Conservation (phyloP, 2,888 invertebrate genomes). For the Lithophane semibrunnea region DNA sequence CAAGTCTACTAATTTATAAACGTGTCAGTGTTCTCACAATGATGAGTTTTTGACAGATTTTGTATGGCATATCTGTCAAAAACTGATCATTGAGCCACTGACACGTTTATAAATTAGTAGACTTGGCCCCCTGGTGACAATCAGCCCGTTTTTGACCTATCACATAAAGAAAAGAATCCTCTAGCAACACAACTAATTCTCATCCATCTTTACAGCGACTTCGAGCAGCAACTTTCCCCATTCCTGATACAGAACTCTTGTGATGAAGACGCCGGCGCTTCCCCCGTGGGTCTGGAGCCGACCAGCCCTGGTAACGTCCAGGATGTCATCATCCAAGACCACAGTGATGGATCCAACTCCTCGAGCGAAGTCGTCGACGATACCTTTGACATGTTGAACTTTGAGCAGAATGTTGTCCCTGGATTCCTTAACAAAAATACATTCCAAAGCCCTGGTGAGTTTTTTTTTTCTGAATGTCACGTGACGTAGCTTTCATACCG, state of each 20-base stretch:
- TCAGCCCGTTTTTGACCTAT: background rate
- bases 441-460: conserved; percentile 83
- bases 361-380: conserved; percentile 77
- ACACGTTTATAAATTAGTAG: too few species aligned
- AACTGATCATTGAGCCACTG: too few species aligned
- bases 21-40: too few species aligned
- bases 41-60: too few species aligned
- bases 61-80: too few species aligned
- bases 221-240: conserved; percentile 91
- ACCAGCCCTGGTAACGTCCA: conserved; percentile 79
- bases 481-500: background rate
- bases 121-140: background rate
- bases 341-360: conserved; percentile 77
- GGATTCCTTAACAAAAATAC: conserved; percentile 86
- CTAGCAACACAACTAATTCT: conserved; percentile 6
- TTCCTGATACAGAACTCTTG: conserved; percentile 87
- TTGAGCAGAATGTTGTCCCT: conserved; percentile 86
- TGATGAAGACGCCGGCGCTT: conserved; percentile 78
- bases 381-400: conserved; percentile 83
- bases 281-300: conserved; percentile 74
- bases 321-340: conserved; percentile 82
- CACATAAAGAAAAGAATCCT: background rate
- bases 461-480: background rate
- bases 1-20: too few species aligned
- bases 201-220: conserved; percentile 78